These are phyloP conservation scores for Chascanopsetta lugubris DNA, from an alignment of 2,113 vertebrate species.

Conservation along the genomic window DNA sequence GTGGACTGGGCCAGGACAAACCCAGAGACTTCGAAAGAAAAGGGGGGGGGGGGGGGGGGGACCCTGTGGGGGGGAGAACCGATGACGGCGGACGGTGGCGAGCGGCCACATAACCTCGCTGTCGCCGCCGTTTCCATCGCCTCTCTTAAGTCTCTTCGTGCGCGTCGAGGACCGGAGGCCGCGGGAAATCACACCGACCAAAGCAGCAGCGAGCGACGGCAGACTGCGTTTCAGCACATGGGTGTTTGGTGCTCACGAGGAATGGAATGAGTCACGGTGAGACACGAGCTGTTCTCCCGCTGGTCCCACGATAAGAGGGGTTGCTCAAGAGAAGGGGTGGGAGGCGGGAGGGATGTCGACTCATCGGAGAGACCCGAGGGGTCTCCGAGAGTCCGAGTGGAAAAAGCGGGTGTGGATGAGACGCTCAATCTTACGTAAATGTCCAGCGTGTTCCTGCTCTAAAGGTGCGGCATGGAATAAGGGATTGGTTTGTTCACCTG, in stretches of 20 bases:
- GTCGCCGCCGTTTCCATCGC: conserved; percentile 23
- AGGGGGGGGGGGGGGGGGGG: too few species aligned
- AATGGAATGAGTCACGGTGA: conserved; percentile 66
- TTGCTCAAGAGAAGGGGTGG: conserved; percentile 26
- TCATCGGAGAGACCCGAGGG: conserved; percentile 4
- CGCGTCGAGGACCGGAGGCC: conserved; percentile 31
- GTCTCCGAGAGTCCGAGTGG: conserved; percentile 2
- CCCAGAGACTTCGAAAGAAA: conserved; percentile 27
- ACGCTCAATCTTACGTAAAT: not conserved
- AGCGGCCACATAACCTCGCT: conserved; percentile 15
- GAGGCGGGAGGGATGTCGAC: conserved; percentile 10
- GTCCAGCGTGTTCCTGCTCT: not conserved
- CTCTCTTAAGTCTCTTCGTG: too few species aligned
- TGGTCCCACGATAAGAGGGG: conserved; percentile 35
- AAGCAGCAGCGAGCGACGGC: conserved; percentile 31
- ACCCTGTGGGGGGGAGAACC: too few species aligned
- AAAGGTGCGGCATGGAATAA: too few species aligned
- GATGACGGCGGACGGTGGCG: too few species aligned
- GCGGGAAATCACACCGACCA: conserved; percentile 3
- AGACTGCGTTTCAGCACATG: conserved; percentile 42
- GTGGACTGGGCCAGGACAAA: conserved; percentile 36
- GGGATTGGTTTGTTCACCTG: too few species aligned
- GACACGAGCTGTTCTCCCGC: conserved; percentile 67
- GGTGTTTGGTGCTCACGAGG: conserved; percentile 56
- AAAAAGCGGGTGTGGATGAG: not conserved